Percentiles rank a stretch among this genome's conserved stretches.
These are phyloP conservation scores for Rhopilema esculentum DNA, from an alignment of 30 jellyfish, hydroid and myxozoan species.

Conservation along the genomic window DNA sequence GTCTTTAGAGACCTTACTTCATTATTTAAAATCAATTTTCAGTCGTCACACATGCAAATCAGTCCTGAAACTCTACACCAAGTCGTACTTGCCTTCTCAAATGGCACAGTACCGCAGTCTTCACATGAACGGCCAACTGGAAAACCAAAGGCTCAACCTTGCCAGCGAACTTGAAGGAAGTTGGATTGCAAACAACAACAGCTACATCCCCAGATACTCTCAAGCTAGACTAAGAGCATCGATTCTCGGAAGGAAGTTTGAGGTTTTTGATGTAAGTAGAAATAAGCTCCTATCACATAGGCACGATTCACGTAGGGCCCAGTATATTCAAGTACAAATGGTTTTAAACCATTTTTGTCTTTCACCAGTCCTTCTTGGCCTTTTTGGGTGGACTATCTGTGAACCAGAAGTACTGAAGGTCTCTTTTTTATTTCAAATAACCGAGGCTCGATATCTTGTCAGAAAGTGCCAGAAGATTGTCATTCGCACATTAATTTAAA, in stretches of 20 bases:
- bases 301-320: too few relatives aligned
- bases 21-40: neutral
- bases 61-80: slow-evolving; percentile 32
- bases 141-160: slow-evolving; percentile 1
- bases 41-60: slow-evolving; percentile 69
- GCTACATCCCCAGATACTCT: slow-evolving; percentile 60
- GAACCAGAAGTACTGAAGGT: too few relatives aligned
- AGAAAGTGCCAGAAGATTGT: too few relatives aligned
- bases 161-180: slow-evolving; percentile 44
- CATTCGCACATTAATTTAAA: too few relatives aligned
- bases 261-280: slow-evolving; percentile 62
- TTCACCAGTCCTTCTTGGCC: too few relatives aligned
- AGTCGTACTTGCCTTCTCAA: slow-evolving; percentile 52
- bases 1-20: too few relatives aligned
- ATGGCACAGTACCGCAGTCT: slow-evolving; percentile 59
- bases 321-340: too few relatives aligned
- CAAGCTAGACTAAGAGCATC: slow-evolving; percentile 41
- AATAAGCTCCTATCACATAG: too few relatives aligned
- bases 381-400: too few relatives aligned
- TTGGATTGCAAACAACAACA: slow-evolving; percentile 51
- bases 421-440: too few relatives aligned
- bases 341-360: too few relatives aligned
- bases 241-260: slow-evolving; percentile 65
- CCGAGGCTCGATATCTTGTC: too few relatives aligned
- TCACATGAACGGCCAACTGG: neutral